Evolutionary conservation across 2,113 vertebrate genomes (phyloP), one percentile per base, ranked within the genome.

Genomic region (Vidua chalybeata): DNA sequence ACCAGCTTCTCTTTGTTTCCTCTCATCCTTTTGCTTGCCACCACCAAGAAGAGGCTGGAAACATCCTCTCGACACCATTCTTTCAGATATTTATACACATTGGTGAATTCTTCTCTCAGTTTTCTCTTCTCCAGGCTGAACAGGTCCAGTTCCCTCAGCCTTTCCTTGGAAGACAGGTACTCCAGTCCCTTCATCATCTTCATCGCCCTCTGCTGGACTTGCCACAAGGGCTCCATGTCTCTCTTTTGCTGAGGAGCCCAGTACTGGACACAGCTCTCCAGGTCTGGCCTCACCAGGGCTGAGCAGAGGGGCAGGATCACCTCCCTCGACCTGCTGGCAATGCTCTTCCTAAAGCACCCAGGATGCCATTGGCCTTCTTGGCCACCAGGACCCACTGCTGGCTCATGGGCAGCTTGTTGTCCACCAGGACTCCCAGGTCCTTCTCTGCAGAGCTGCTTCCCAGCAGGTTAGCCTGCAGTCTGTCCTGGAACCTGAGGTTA

Each of bases 291-390:
- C 71, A 49, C 15, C 8, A 30, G 43, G 10, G 30, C 43, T 56
- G 19, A 75, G 24, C 4, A 49, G 30, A 55, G 43, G n/a, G 0
- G 0, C n/a, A 56, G 10, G 23, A 39, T 64, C 58, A 45, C 9
- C 18, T 24, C 39, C 48, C 28, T 39, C 9, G 5, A 18, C 4
- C 27, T 55, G 49, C 27, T 55, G 81, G 3, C 6, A 33, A 0
- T 46, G n/a, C 0, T 12, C 11, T 73, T 37, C 58, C 68, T 63
- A 63, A 33, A 2, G 27, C 7, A 52, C 16, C 6, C 21, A 17
- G 56, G 6, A 45, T 11, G 1, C 8, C 27, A 17, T 6, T 14
- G 31, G 20, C 27, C 13, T 37, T 45, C 13, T 63, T 54, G 48
- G 16, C 3, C 48, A 45, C 4, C 5, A n/a, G 30, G 7, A 3